phyloP scores from a whole-genome alignment of 2,888 invertebrate genomes.

The Eupithecia tripunctaria region DNA sequence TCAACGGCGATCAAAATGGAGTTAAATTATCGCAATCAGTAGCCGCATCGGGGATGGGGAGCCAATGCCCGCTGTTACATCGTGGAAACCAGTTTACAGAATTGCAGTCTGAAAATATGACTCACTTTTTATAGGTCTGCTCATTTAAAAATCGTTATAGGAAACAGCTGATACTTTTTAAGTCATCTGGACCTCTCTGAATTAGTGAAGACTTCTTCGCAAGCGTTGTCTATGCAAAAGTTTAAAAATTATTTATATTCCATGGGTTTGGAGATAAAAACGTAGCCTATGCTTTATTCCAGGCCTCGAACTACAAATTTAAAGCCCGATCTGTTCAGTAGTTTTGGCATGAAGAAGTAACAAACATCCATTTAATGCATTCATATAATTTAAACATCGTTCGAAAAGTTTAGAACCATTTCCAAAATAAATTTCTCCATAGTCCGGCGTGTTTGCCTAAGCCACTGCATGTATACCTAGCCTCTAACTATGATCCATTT shows the following conservation, averaged over 20 bases:
- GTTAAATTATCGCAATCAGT: conserved; percentile 56
- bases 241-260: too few species aligned
- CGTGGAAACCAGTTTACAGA: conserved; percentile 63
- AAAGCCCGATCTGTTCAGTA: too few species aligned
- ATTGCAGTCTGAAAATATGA: conserved; percentile 43
- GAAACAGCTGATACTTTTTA: neutral
- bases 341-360: too few species aligned
- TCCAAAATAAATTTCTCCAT: neutral
- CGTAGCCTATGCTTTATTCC: too few species aligned
- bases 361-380: too few species aligned
- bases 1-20: conserved; percentile 41
- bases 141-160: conserved; percentile 2
- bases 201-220: too few species aligned
- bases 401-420: neutral
- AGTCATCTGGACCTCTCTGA: neutral
- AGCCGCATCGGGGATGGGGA: conserved; percentile 55
- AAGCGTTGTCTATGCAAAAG: too few species aligned
- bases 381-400: too few species aligned
- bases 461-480: neutral
- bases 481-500: neutral
- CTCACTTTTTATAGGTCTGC: conserved; percentile 14
- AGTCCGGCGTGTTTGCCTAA: neutral
- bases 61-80: conserved; percentile 62
- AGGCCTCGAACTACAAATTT: too few species aligned
- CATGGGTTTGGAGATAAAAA: too few species aligned